These are phyloP conservation scores for Salmo trutta DNA, from an alignment of 2,797 vertebrate species.

Conservation along the genomic window DNA sequence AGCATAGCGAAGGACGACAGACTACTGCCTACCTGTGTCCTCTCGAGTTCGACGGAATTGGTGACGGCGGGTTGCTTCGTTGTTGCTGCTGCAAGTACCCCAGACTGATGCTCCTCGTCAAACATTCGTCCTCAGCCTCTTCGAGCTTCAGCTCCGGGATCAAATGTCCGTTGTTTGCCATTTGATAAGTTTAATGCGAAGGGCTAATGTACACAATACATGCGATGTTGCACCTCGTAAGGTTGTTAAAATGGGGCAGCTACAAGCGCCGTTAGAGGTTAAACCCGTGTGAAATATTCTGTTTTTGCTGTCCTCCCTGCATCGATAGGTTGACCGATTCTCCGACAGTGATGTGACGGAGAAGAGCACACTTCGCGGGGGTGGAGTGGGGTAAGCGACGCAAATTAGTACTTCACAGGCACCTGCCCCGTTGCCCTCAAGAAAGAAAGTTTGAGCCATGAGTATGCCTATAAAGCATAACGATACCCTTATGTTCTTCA, in stretches of 20 bases:
- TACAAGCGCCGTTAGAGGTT: background rate
- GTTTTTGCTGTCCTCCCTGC: background rate
- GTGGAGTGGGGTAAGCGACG: background rate
- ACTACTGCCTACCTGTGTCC: background rate
- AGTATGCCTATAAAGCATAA: no score
- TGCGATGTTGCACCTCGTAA: background rate
- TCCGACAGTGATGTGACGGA: background rate
- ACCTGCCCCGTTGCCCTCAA: background rate
- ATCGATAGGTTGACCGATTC: conserved; percentile 1
- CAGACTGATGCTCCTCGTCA: conserved; percentile 1
- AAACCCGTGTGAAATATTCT: background rate
- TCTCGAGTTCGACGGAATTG: background rate
- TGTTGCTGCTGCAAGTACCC: background rate
- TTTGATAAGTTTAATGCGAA: background rate
- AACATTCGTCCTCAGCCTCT: conserved; percentile 7
- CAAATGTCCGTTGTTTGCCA: conserved; percentile 5
- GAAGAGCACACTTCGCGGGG: background rate
- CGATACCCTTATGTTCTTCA: no score
- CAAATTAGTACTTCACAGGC: background rate
- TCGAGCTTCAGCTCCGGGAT: conserved; percentile 9
- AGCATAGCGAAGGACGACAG: background rate
- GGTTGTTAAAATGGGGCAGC: background rate
- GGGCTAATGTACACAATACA: background rate
- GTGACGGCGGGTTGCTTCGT: background rate
- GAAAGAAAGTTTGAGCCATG: background rate